Evolutionary conservation across 1,140 invertebrate genomes (phyloP), one percentile per base, ranked within the genome.

Genomic region (Brachionus paranguensis): DNA sequence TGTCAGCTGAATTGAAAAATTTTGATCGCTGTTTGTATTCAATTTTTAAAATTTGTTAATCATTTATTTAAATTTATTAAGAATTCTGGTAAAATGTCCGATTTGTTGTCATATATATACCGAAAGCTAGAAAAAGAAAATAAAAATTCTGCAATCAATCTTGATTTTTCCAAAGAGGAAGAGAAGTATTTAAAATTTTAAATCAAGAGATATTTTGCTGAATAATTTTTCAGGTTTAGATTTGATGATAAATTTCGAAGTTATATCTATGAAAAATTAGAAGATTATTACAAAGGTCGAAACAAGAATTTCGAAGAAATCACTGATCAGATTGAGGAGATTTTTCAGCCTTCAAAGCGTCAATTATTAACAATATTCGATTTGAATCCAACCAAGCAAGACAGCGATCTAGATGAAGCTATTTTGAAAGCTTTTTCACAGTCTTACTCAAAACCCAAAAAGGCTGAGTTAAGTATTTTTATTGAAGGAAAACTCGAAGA

Each of bases 21-120:
- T 2, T 33, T 33, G 1, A 33, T 33, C 29, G 3, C 29, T 33
- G 29, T 33, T 33, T 33, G 6, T 6, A 37, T 37, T 47, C 11
- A 47, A 12, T 14, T n/a, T 55, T 68, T 14, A 27, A 24, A 27
- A 33, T 24, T 76, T 76, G 8, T 47, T 24, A 12, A 55, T 70
- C 5, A 20, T 24, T 37, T 47, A 12, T 84, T 64, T 27, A 65
- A 60, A 43, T 55, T 50, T 70, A 84, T n/a, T 37, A 85, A 89
- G 88, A 89, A 90, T 10, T 90, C 90, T 33, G 90, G 90, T n/a
- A 86, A 90, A 85, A 88, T 88, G 27, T 89, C 90, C n/a, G 90
- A 91, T 85, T 89, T 91, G 20, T 85, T 91, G 29, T 89, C 89
- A 2, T 88, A 88, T 85, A 90, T 90, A 11, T 88, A 88, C 68